Evolutionary conservation across 2,888 invertebrate genomes (phyloP).

Genomic region (Mythimna ferrago): DNA sequence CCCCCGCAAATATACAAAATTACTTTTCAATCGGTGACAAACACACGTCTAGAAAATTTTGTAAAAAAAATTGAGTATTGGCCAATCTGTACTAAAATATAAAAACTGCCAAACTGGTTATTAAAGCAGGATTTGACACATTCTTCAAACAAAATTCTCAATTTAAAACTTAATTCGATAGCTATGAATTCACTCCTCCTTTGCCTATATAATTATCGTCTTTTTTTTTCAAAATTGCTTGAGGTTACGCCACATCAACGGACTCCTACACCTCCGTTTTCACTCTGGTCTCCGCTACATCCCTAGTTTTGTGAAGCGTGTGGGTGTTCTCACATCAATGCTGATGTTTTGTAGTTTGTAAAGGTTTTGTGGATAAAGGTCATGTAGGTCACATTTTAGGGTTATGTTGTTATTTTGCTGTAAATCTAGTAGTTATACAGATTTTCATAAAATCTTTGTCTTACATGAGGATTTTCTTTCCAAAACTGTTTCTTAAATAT

Average conservation of each 20-base stretch:
- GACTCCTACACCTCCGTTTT: neutral
- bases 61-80: no score
- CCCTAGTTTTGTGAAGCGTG: slow-evolving; percentile 12
- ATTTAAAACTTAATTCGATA: no score
- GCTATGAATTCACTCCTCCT: no score
- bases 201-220: neutral
- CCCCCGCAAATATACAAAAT: no score
- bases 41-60: no score
- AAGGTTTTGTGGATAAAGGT: slow-evolving; percentile 33
- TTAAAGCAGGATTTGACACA: no score
- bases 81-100: no score
- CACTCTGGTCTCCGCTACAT: neutral
- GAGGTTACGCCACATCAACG: neutral
- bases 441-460: neutral
- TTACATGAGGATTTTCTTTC: neutral
- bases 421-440: neutral
- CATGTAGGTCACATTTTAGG: neutral
- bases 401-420: neutral
- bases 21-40: no score
- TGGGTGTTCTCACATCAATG: slow-evolving; percentile 21
- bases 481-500: neutral
- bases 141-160: no score
- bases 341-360: slow-evolving; percentile 29
- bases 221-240: no score
- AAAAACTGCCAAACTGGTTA: neutral